Percentiles rank a stretch among this genome's conserved stretches.
Conservation (phyloP, 2,888 invertebrate species). For the Apamea monoglypha region DNA sequence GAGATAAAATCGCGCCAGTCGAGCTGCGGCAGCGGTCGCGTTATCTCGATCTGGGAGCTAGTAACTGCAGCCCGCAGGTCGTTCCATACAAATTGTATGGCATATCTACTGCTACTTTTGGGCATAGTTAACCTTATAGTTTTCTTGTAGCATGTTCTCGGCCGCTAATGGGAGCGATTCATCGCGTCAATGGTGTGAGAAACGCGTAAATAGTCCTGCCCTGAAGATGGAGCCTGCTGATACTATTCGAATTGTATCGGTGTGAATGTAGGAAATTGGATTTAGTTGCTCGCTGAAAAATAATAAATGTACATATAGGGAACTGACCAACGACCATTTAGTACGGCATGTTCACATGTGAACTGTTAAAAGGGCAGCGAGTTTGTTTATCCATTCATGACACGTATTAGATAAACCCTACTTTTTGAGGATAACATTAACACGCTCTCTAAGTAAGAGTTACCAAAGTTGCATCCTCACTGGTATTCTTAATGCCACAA, state of each 20-base stretch:
- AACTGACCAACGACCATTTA: constrained; percentile 27
- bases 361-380: constrained; percentile 1
- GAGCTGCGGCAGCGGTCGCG: constrained; percentile 80
- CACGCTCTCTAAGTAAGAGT: neutral
- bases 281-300: constrained; percentile 59
- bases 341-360: constrained; percentile 33
- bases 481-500: neutral
- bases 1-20: constrained; percentile 85
- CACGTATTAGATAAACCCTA: neutral
- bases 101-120: constrained; percentile 88
- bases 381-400: neutral
- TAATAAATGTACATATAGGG: constrained; percentile 58
- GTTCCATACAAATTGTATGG: constrained; percentile 90
- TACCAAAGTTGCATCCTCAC: neutral
- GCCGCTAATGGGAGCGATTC: constrained; percentile 86
- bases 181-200: constrained; percentile 83
- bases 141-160: constrained; percentile 84
- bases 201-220: constrained; percentile 73
- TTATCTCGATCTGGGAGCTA: constrained; percentile 85
- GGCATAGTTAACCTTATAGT: constrained; percentile 89
- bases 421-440: neutral
- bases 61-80: constrained; percentile 84
- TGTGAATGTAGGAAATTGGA: constrained; percentile 72
- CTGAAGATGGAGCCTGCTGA: constrained; percentile 72
- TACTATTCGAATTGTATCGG: constrained; percentile 76